These are phyloP conservation scores for Ennomos erosarius DNA, from an alignment of 2,888 invertebrate species.

Conservation along the genomic window DNA sequence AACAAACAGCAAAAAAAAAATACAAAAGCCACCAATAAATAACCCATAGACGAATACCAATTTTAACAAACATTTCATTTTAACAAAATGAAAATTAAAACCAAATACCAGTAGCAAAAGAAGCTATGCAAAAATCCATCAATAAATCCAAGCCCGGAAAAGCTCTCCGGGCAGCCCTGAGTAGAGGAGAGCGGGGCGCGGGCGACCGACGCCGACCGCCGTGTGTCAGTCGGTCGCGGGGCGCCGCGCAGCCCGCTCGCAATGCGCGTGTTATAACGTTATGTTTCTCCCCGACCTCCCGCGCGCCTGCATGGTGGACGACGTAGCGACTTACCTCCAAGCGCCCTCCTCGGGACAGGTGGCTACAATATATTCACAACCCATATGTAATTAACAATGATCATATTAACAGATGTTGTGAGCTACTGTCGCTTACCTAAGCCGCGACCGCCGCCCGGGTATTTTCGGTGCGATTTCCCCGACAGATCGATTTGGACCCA, in stretches of 20 bases:
- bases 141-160: constrained; percentile 57
- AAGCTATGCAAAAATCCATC: constrained; percentile 11
- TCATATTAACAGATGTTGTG: constrained; percentile 86
- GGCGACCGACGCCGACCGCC: constrained; percentile 37
- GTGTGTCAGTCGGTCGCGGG: constrained; percentile 80
- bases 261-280: constrained; percentile 80
- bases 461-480: constrained; percentile 79
- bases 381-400: constrained; percentile 86
- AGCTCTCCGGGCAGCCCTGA: constrained; percentile 65
- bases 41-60: too few species aligned
- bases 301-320: constrained; percentile 98
- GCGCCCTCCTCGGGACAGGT: constrained; percentile 98
- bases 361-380: constrained; percentile 85
- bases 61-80: too few species aligned
- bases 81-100: too few species aligned
- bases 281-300: constrained; percentile 97
- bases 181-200: constrained; percentile 45
- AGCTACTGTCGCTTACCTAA: constrained; percentile 82
- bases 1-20: too few species aligned
- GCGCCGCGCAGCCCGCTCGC: constrained; percentile 82
- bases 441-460: constrained; percentile 81
- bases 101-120: too few species aligned
- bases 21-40: too few species aligned
- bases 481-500: constrained; percentile 67
- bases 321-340: constrained; percentile 97